These are phyloP conservation scores for Leptopilina syphax DNA, from an alignment of 2,888 invertebrate species.

Conservation along the genomic window DNA sequence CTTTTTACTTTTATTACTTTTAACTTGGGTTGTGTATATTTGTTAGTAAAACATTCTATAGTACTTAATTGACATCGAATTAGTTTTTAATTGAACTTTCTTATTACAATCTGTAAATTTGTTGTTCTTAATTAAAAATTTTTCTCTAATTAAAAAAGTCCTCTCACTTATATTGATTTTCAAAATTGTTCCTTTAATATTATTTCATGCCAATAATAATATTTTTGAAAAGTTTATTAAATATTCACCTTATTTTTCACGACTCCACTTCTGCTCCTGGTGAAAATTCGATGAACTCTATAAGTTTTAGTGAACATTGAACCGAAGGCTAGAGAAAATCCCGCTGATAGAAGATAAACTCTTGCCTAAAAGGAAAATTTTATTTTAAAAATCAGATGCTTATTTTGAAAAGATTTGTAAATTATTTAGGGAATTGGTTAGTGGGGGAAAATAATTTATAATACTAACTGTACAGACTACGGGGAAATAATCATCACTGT, in stretches of 20 bases:
- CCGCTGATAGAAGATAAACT: slow-evolving; percentile 92
- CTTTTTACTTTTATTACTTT: background rate
- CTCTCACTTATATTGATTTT: background rate
- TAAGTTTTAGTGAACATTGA: slow-evolving; percentile 98
- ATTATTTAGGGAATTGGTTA: background rate
- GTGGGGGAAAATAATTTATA: background rate
- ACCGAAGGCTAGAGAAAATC: slow-evolving; percentile 94
- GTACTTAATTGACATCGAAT: slow-evolving; percentile 15
- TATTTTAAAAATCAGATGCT: too few species aligned
- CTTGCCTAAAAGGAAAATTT: slow-evolving; percentile 82
- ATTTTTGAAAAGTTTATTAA: background rate
- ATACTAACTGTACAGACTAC: slow-evolving; percentile 90
- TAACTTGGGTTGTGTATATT: background rate
- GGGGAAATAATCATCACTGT: slow-evolving; percentile 84
- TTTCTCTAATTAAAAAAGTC: background rate
- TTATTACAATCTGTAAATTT: background rate
- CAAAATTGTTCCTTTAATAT: background rate
- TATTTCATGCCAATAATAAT: too few species aligned
- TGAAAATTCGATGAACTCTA: slow-evolving; percentile 93
- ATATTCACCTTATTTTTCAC: slow-evolving; percentile 87
- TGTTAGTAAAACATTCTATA: slow-evolving; percentile 16
- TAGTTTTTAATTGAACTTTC: slow-evolving; percentile 10
- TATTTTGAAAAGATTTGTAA: background rate
- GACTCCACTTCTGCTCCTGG: slow-evolving; percentile 87
- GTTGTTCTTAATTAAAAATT: background rate